phyloP scores from a whole-genome alignment of 2,797 vertebrate genomes.

The Scolopax bukidnonensis region DNA sequence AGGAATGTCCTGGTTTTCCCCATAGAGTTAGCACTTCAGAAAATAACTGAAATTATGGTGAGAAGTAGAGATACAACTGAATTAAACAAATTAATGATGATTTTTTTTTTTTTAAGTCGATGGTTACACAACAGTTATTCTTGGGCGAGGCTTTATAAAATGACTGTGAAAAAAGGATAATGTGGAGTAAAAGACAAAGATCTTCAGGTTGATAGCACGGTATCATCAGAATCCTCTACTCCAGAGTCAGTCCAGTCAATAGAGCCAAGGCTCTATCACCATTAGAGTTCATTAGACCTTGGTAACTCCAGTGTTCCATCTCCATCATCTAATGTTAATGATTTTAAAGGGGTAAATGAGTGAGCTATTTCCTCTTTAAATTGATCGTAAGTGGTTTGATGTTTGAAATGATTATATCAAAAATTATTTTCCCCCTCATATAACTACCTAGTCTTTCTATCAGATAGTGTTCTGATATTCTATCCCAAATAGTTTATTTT shows the following conservation, averaged over 20 bases:
- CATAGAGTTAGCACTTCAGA: neutral
- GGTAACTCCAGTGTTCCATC: neutral
- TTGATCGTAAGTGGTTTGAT: neutral
- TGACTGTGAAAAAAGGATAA: neutral
- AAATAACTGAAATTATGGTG: neutral
- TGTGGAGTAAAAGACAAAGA: neutral
- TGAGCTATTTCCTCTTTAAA: neutral
- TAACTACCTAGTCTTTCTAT: neutral
- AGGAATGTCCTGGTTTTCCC: neutral
- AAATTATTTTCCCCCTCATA: neutral
- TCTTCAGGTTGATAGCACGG: neutral
- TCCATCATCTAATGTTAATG: neutral
- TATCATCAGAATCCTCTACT: neutral
- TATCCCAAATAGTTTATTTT: neutral
- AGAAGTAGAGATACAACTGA: neutral
- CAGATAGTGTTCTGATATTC: neutral
- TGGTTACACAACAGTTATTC: neutral
- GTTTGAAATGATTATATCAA: neutral
- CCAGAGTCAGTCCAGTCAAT: neutral
- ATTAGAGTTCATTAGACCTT: neutral
- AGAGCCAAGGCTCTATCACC: accelerated
- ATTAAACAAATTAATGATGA: neutral
- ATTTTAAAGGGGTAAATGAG: neutral
- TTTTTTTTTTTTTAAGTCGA: neutral
- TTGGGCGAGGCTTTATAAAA: neutral